A percentile compares a stretch with the other conserved stretches of the same genome.
phyloP scores from a whole-genome alignment of 2,888 invertebrate species.

The Cephonodes hylas region DNA sequence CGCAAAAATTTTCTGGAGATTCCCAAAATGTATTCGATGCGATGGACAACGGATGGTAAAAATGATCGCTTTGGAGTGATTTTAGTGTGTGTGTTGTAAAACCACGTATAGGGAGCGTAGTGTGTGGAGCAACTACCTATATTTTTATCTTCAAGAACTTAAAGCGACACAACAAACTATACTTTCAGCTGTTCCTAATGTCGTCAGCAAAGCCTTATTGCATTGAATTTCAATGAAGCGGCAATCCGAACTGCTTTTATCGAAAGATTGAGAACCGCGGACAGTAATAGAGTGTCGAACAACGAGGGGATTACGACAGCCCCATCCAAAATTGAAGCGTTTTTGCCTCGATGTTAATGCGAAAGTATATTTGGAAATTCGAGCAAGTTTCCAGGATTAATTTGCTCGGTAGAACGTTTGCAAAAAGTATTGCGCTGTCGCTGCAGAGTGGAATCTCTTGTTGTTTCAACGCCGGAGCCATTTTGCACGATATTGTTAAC shows the following conservation, averaged over 20 bases:
- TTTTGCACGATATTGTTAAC: neutral
- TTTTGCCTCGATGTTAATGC: neutral
- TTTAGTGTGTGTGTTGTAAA: neutral
- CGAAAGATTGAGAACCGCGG: neutral
- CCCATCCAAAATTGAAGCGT: neutral
- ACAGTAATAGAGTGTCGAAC: neutral
- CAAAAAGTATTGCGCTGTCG: neutral
- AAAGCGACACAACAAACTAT: no score
- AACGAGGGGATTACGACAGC: neutral
- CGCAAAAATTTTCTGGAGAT: conserved; percentile 11
- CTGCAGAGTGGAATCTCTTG: neutral
- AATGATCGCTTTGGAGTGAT: no score
- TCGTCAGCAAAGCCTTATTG: no score
- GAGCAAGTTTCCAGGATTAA: neutral
- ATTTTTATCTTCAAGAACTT: no score
- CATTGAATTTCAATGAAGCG: no score
- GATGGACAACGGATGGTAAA: no score
- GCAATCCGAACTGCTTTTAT: neutral
- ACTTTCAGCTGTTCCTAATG: no score
- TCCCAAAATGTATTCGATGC: conserved; percentile 5
- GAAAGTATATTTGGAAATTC: conserved; percentile 4
- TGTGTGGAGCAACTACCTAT: neutral
- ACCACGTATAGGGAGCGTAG: neutral
- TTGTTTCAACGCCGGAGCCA: neutral
- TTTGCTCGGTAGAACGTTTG: neutral